Conservation (phyloP, 2,888 invertebrate species). For the Chloroclysta siterata region DNA sequence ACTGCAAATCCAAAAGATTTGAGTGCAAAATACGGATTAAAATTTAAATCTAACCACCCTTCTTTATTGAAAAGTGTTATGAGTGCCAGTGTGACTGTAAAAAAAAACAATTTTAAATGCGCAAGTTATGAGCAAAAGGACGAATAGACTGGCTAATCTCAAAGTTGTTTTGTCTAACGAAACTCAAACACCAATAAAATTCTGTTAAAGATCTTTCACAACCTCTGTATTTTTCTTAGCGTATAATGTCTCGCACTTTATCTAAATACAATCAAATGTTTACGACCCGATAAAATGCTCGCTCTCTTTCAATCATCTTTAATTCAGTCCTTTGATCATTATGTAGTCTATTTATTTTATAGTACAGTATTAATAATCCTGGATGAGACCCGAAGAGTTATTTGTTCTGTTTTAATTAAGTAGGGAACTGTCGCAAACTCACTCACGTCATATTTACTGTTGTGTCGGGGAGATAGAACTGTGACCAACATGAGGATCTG, state of each 20-base stretch:
- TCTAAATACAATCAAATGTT: constrained; percentile 42
- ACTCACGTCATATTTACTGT: constrained; percentile 44
- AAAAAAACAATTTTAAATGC: too few relatives aligned
- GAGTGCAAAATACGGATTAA: too few relatives aligned
- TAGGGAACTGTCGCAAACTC: constrained; percentile 41
- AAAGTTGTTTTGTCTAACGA: neutral
- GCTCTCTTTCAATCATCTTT: constrained; percentile 39
- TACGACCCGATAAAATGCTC: constrained; percentile 45
- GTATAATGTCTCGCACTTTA: constrained; percentile 18
- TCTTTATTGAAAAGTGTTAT: too few relatives aligned
- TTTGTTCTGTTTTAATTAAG: constrained; percentile 56
- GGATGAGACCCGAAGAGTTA: constrained; percentile 37
- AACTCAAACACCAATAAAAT: constrained; percentile 7
- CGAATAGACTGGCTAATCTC: too few relatives aligned
- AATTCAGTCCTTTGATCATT: constrained; percentile 34
- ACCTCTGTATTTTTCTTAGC: constrained; percentile 29
- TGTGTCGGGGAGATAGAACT: constrained; percentile 31
- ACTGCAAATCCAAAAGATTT: too few relatives aligned
- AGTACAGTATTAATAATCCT: constrained; percentile 18
- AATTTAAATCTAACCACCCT: too few relatives aligned
- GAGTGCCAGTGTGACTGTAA: too few relatives aligned
- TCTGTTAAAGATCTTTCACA: constrained; percentile 25
- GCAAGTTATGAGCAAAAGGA: too few relatives aligned
- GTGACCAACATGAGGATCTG: constrained; percentile 15
- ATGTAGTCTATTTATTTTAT: constrained; percentile 29